Conservation (phyloP, 92 coral and sea anemone genomes). For the Desmophyllum pertusum region DNA sequence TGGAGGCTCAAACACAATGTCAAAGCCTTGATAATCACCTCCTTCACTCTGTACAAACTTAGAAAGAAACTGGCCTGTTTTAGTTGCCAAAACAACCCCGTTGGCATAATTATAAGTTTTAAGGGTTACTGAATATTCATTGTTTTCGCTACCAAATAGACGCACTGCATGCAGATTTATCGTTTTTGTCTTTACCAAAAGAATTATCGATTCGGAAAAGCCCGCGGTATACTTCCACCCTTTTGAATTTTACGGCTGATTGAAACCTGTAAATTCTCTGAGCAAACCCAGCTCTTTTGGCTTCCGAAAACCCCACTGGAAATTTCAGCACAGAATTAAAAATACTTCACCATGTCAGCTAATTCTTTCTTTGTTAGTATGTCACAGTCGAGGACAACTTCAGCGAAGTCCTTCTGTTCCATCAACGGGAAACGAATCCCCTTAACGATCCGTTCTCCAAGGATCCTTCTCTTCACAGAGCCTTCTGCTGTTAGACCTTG, state of each 20-base stretch:
- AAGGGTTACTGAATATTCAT: background rate
- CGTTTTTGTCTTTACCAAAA: background rate
- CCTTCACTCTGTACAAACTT: background rate
- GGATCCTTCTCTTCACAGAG: slow-evolving; percentile 37
- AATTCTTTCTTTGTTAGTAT: slow-evolving; percentile 11
- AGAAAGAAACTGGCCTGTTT: background rate
- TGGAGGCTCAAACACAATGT: background rate
- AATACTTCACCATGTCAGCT: background rate
- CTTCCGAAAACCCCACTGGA: background rate
- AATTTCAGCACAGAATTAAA: background rate
- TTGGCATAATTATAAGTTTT: background rate
- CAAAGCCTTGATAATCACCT: background rate
- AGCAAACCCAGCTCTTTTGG: background rate
- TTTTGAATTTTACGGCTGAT: background rate
- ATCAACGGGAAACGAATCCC: too few relatives aligned
- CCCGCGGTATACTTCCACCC: background rate
- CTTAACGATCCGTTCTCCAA: slow-evolving; percentile 46
- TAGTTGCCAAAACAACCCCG: background rate
- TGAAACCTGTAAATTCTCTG: background rate
- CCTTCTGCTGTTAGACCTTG: slow-evolving; percentile 24
- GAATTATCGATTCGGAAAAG: background rate
- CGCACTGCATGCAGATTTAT: slow-evolving; percentile 11
- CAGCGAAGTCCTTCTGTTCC: slow-evolving; percentile 34
- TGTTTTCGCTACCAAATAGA: slow-evolving; percentile 5
- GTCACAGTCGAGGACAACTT: slow-evolving; percentile 7